Evolutionary conservation across 1,140 invertebrate genomes (phyloP), one percentile per base, ranked within the genome.

Genomic region (Subanguina moxae): DNA sequence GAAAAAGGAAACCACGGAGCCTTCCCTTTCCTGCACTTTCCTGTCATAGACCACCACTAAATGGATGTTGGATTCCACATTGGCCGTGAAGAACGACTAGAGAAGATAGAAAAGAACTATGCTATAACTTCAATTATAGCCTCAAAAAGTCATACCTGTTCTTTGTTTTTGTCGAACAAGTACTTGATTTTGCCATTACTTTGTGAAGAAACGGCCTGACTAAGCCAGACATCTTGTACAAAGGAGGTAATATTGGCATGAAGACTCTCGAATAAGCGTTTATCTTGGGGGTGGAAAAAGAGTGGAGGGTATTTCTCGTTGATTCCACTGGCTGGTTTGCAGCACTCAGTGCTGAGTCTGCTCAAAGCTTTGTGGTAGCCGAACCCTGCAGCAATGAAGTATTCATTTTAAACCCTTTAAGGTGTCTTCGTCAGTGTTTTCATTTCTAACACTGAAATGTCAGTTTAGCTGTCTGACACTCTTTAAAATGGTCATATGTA

Each of bases 291-390:
- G 43, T 1, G 68, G 23, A 32, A 17, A 52, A 68, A 72, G 19
- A 70, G 71, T 25, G 68, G 1, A n/a, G 68, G 68, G 32, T 67
- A 70, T 23, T 74, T 75, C 13, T 58, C 68, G 27, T 70, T 62
- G 9, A 74, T 75, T 19, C 68, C 68, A 25, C 15, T 70, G 23
- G 58, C 58, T 27, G 68, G 68, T 52, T 70, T 74, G 68, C 58
- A 68, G 46, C 62, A 74, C 23, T 70, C 68, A 28, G 28, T 27
- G 23, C 30, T 62, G 48, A 73, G 64, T 28, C 45, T 21, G 21
- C 32, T 72, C n/a, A 70, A 48, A 1, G 64, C 30, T n/a, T 68
- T 32, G 28, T 70, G 70, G 43, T 70, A 70, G 11, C 68, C 28
- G 57, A 70, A 70, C 8, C 71, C 68, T 70, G 30, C 67, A 70